Conservation (phyloP, 2,113 vertebrate species). For the Catagonus wagneri region DNA sequence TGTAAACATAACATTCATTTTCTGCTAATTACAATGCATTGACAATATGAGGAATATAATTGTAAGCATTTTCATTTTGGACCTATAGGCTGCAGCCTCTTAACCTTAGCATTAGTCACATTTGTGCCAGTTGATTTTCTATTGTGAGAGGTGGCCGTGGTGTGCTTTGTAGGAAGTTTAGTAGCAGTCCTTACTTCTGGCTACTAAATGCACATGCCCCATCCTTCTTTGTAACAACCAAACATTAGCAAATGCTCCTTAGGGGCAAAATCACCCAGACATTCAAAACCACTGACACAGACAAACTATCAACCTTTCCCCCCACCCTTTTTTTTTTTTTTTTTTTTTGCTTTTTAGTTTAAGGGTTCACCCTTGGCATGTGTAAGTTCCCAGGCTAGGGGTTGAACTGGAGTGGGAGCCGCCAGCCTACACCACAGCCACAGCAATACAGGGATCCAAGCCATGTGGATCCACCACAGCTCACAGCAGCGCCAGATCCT, state of each 20-base stretch:
- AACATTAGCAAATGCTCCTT: neutral
- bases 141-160: rapidly evolving
- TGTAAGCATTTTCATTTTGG: neutral
- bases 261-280: neutral
- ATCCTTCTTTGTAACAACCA: neutral
- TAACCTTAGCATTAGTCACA: neutral
- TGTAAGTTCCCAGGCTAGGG: too few relatives aligned
- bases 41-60: neutral
- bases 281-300: neutral
- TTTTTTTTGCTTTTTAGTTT: too few relatives aligned
- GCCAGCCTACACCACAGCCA: too few relatives aligned
- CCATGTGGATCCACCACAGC: too few relatives aligned
- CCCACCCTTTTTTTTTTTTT: neutral
- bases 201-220: rapidly evolving
- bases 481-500: too few relatives aligned
- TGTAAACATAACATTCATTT: neutral
- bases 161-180: neutral
- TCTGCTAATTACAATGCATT: neutral
- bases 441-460: too few relatives aligned
- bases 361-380: too few relatives aligned
- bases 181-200: neutral
- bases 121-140: neutral
- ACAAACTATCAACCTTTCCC: neutral
- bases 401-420: too few relatives aligned
- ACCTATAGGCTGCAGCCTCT: neutral